Percentiles rank a stretch among this genome's conserved stretches.
These are phyloP conservation scores for Fratercula arctica DNA, from an alignment of 2,797 vertebrate species.

Conservation along the genomic window DNA sequence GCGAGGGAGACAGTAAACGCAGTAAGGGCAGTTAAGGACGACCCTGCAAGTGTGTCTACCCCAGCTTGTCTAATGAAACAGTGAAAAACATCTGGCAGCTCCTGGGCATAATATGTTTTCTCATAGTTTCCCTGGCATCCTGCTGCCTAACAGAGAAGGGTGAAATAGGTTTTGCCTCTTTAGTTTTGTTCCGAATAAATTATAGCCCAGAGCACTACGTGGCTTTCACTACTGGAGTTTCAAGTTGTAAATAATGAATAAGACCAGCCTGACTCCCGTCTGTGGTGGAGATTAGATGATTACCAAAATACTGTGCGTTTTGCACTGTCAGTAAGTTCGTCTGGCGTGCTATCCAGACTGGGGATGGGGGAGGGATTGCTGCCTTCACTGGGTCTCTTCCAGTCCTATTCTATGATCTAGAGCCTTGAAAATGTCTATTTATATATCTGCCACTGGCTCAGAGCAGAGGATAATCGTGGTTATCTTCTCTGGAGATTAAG, in stretches of 20 bases:
- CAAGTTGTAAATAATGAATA: slow-evolving; percentile 56
- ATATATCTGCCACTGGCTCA: background rate
- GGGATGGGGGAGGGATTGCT: background rate
- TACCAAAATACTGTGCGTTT: background rate
- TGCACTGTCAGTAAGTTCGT: background rate
- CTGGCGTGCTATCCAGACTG: background rate
- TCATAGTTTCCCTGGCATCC: background rate
- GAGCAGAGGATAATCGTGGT: background rate
- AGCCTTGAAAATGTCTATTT: slow-evolving; percentile 17
- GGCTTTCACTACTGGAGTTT: slow-evolving; percentile 14
- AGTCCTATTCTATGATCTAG: background rate
- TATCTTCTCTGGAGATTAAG: slow-evolving; percentile 26
- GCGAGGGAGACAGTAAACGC: background rate
- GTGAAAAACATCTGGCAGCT: background rate
- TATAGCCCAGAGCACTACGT: background rate
- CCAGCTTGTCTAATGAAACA: background rate
- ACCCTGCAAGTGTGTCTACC: background rate
- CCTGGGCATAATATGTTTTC: background rate
- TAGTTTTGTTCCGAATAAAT: background rate
- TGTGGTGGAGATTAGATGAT: slow-evolving; percentile 13
- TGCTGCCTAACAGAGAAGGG: background rate
- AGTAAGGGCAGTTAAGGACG: background rate
- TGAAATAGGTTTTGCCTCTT: background rate
- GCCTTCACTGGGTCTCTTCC: background rate
- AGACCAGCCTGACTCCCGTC: background rate